These are phyloP conservation scores for Campopleginae sp. DNA, from an alignment of 2,888 invertebrate genomes.

Conservation along the genomic window DNA sequence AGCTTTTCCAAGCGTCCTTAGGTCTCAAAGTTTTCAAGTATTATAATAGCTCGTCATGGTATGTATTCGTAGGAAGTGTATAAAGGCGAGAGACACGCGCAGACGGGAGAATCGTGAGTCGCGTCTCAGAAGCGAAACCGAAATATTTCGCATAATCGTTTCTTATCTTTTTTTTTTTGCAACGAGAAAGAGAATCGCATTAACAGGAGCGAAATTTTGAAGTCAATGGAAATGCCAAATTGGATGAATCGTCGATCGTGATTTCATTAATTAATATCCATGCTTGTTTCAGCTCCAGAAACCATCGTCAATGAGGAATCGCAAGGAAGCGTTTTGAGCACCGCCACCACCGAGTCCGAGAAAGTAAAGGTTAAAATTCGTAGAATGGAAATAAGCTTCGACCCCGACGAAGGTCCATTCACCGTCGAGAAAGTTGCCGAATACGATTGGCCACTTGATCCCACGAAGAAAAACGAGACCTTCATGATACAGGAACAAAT, in stretches of 20 bases:
- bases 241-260: background rate
- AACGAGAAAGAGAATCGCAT: background rate
- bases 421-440: conserved; percentile 96
- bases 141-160: background rate
- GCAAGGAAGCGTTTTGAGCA: conserved; percentile 93
- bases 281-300: conserved; percentile 75
- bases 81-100: conserved; percentile 51
- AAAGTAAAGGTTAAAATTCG: conserved; percentile 83
- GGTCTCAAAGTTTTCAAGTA: conserved; percentile 74
- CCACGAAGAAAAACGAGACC: conserved; percentile 90
- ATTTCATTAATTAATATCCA: background rate
- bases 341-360: conserved; percentile 87
- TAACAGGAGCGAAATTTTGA: background rate
- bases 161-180: background rate
- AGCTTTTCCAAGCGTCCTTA: conserved; percentile 77
- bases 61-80: conserved; percentile 41
- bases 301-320: conserved; percentile 90
- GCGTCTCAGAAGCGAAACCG: background rate
- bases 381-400: conserved; percentile 83
- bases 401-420: conserved; percentile 85
- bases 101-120: conserved; percentile 27
- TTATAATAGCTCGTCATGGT: conserved; percentile 63
- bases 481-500: conserved; percentile 99
- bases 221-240: background rate
- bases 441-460: conserved; percentile 94